Evolutionary conservation across 2,113 vertebrate species (phyloP).

Genomic region (Hippocampus abdominalis): DNA sequence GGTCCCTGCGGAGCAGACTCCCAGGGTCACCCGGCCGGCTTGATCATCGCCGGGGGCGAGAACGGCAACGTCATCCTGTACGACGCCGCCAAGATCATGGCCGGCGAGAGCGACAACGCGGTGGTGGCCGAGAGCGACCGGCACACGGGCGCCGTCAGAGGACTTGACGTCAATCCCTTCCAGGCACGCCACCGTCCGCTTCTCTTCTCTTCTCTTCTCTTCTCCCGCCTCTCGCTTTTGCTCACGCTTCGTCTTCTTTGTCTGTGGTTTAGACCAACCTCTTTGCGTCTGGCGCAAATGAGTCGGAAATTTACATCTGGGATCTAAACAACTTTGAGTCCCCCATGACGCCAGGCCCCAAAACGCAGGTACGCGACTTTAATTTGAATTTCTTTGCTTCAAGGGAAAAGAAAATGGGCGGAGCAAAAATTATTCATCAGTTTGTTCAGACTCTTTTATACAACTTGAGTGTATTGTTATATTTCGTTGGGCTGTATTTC

Average conservation of each 20-base stretch:
- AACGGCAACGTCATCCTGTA: slow-evolving; percentile 93
- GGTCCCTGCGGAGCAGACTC: slow-evolving; percentile 77
- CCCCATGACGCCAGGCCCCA: slow-evolving; percentile 94
- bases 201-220: background rate
- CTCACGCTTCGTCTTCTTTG: background rate
- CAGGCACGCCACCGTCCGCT: slow-evolving; percentile 73
- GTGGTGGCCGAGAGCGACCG: slow-evolving; percentile 85
- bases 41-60: slow-evolving; percentile 91
- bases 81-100: slow-evolving; percentile 86
- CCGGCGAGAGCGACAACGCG: slow-evolving; percentile 78
- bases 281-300: slow-evolving; percentile 92
- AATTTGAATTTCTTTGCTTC: background rate
- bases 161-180: slow-evolving; percentile 88
- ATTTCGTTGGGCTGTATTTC: too few relatives aligned
- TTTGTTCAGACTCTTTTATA: too few relatives aligned
- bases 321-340: slow-evolving; percentile 91
- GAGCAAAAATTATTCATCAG: too few relatives aligned
- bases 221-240: background rate
- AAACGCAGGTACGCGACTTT: slow-evolving; percentile 81
- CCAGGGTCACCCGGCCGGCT: slow-evolving; percentile 73
- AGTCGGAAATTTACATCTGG: slow-evolving; percentile 99
- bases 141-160: slow-evolving; percentile 91
- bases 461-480: too few relatives aligned
- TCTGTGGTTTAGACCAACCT: slow-evolving; percentile 80
- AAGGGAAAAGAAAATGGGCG: background rate